A percentile compares a stretch with the other conserved stretches of the same genome.
Conservation (phyloP, 2,888 invertebrate genomes). For the Latrodectus elegans region DNA sequence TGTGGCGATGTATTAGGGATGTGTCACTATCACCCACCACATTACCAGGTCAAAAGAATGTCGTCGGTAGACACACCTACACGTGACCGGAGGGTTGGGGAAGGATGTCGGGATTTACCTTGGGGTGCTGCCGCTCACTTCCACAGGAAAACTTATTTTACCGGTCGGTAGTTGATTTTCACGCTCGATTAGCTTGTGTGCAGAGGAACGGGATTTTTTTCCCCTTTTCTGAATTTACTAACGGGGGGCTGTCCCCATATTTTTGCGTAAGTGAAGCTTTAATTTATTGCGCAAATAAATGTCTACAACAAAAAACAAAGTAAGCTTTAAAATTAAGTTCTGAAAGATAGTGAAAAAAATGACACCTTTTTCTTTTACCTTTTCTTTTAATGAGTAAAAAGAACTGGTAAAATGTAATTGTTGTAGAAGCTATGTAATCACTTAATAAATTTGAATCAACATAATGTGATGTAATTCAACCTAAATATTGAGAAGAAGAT, state of each 20-base stretch:
- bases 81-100: constrained; percentile 16
- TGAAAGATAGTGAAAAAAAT: too few relatives aligned
- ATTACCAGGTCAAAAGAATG: constrained; percentile 10
- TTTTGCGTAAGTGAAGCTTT: background rate
- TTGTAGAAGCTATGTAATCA: too few relatives aligned
- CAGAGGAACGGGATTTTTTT: constrained; percentile 1
- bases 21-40: background rate
- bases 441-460: too few relatives aligned
- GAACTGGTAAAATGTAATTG: too few relatives aligned
- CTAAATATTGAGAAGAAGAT: too few relatives aligned
- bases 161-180: constrained; percentile 57
- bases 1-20: too few relatives aligned
- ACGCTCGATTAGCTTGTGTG: constrained; percentile 39
- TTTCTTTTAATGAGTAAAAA: too few relatives aligned
- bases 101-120: constrained; percentile 34
- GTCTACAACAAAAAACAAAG: too few relatives aligned
- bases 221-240: background rate
- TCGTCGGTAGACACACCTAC: constrained; percentile 15
- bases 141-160: constrained; percentile 53
- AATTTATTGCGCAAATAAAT: background rate
- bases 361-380: too few relatives aligned
- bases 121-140: constrained; percentile 20
- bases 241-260: background rate
- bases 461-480: too few relatives aligned
- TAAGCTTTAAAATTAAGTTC: too few relatives aligned